A percentile compares a stretch with the other conserved stretches of the same genome.
Evolutionary conservation across 1,140 invertebrate genomes (phyloP).

Genomic region (Neotoxoptera formosana): DNA sequence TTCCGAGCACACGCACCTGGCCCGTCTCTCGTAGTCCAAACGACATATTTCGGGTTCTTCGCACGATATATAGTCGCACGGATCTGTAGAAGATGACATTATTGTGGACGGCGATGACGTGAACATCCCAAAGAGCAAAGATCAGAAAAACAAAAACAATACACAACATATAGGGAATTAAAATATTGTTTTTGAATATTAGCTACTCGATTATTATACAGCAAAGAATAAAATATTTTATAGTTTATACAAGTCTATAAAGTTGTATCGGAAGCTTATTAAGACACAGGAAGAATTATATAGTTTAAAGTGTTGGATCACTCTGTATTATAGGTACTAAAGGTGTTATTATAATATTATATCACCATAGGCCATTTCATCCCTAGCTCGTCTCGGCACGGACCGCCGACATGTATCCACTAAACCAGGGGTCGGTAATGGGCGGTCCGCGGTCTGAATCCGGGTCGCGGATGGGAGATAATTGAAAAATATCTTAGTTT

Average conservation of each 20-base stretch:
- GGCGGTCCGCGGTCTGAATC: too few relatives aligned
- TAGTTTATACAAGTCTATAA: not conserved
- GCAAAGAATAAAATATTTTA: not conserved
- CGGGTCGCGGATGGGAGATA: too few relatives aligned
- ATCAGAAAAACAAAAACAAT: not conserved
- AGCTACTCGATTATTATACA: not conserved
- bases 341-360: not conserved
- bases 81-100: slow-evolving; percentile 70
- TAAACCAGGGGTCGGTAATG: too few relatives aligned
- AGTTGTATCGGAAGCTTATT: not conserved
- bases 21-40: slow-evolving; percentile 78
- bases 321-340: not conserved
- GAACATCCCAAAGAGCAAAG: not conserved
- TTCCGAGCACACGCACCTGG: slow-evolving; percentile 81
- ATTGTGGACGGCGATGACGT: too few relatives aligned
- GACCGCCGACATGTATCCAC: not conserved
- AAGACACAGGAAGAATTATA: too few relatives aligned
- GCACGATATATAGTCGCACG: slow-evolving; percentile 78
- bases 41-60: slow-evolving; percentile 83
- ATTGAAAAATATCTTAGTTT: too few relatives aligned
- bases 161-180: not conserved
- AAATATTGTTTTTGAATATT: not conserved
- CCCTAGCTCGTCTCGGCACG: not conserved
- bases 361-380: not conserved
- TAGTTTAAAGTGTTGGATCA: not conserved